These are phyloP conservation scores for Clistopyga incitator DNA, from an alignment of 2,888 invertebrate genomes.

Conservation along the genomic window DNA sequence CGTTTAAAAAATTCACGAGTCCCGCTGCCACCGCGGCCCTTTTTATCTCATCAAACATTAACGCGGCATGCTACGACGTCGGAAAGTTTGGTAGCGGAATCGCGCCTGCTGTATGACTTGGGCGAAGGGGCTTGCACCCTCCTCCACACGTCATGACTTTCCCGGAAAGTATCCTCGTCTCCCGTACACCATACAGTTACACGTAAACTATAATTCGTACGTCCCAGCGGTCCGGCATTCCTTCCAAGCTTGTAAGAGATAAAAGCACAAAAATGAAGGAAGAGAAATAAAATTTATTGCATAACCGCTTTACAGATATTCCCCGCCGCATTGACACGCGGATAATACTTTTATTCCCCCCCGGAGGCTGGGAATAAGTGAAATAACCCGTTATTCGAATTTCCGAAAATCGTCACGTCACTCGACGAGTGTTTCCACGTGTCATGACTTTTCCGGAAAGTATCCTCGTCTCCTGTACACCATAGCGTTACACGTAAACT, in stretches of 20 bases:
- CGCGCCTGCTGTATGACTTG: slow-evolving; percentile 56
- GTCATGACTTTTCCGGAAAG: no score
- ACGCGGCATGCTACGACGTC: slow-evolving; percentile 66
- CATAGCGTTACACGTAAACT: neutral
- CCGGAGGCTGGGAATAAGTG: neutral
- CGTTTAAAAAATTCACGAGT: slow-evolving; percentile 79
- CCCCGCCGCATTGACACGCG: slow-evolving; percentile 18
- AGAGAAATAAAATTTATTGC: neutral
- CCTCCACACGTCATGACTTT: slow-evolving; percentile 2
- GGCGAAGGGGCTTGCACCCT: slow-evolving; percentile 7
- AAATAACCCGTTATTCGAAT: slow-evolving; percentile 23
- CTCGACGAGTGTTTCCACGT: no score
- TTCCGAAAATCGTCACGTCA: no score
- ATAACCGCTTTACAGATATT: slow-evolving; percentile 15
- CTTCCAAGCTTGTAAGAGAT: neutral
- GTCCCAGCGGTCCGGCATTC: neutral
- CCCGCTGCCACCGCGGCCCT: slow-evolving; percentile 76
- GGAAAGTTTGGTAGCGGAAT: slow-evolving; percentile 58
- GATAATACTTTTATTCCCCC: slow-evolving; percentile 5
- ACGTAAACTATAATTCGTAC: slow-evolving; percentile 6
- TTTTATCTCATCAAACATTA: slow-evolving; percentile 83
- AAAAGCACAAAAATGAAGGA: neutral
- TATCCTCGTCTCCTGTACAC: neutral
- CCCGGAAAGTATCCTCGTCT: slow-evolving; percentile 4
- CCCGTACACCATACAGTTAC: neutral